phyloP scores from a whole-genome alignment of 92 coral and sea anemone species.

The Blastomussa wellsi region DNA sequence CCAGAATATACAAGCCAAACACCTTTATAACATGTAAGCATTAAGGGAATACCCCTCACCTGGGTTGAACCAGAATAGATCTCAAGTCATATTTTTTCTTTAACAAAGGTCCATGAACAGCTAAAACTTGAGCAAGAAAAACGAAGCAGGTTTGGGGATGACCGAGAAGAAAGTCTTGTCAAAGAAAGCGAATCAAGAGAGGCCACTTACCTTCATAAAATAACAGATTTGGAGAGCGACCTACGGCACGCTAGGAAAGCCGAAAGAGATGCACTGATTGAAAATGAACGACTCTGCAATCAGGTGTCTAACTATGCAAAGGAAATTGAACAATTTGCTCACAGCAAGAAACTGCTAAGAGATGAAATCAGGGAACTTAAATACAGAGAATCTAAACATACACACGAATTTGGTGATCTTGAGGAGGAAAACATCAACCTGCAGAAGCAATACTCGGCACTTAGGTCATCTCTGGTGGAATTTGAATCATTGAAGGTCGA shows the following conservation, averaged over 20 bases:
- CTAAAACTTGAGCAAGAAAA: conserved; percentile 94
- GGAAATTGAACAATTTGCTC: conserved; percentile 82
- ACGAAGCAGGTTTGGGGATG: conserved; percentile 95
- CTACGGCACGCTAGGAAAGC: conserved; percentile 84
- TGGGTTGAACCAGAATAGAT: no score
- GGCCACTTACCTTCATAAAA: conserved; percentile 85
- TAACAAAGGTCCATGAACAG: conserved; percentile 82
- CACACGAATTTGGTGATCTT: conserved; percentile 89
- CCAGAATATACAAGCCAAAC: no score
- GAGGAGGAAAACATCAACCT: conserved; percentile 94
- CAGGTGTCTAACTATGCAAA: conserved; percentile 76
- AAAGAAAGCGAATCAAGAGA: conserved; percentile 98
- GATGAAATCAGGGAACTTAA: conserved; percentile 89
- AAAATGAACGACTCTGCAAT: conserved; percentile 79
- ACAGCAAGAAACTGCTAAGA: conserved; percentile 75
- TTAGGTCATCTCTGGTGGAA: conserved; percentile 89
- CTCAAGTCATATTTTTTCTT: not conserved
- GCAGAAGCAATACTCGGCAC: conserved; percentile 88
- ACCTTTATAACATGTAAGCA: no score
- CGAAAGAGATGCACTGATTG: conserved; percentile 78
- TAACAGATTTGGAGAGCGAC: conserved; percentile 91
- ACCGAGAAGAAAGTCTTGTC: conserved; percentile 88
- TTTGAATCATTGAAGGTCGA: conserved; percentile 98
- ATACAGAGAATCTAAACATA: conserved; percentile 74
- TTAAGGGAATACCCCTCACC: no score